These are phyloP conservation scores for Archips xylosteana DNA, from an alignment of 2,888 invertebrate genomes.

Conservation along the genomic window DNA sequence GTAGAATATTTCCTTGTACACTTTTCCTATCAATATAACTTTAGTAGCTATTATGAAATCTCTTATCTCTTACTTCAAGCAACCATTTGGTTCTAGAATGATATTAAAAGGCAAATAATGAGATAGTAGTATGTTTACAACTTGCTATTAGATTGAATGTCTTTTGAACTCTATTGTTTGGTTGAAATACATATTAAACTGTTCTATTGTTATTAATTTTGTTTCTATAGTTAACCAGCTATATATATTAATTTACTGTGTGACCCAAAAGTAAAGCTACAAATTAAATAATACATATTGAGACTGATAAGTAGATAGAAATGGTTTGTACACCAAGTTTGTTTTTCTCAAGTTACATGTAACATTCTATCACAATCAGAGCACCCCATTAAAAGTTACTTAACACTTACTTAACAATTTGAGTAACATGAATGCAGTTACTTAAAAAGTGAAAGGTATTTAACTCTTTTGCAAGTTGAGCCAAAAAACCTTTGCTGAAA, in stretches of 20 bases:
- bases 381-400: slow-evolving; percentile 29
- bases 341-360: background rate
- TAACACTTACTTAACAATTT: slow-evolving; percentile 30
- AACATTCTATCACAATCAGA: slow-evolving; percentile 2
- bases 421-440: slow-evolving; percentile 25
- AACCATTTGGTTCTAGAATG: background rate
- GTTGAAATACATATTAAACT: background rate
- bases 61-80: background rate
- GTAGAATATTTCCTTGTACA: background rate
- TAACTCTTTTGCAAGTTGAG: background rate
- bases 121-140: background rate
- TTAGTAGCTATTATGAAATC: background rate
- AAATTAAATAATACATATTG: too few species aligned
- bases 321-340: background rate
- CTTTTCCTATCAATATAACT: background rate
- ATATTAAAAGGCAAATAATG: background rate
- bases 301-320: too few species aligned
- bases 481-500: background rate
- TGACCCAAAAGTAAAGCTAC: too few species aligned
- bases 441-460: slow-evolving; percentile 36
- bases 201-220: too few species aligned
- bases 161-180: background rate
- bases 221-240: too few species aligned
- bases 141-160: background rate
- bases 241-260: too few species aligned